A percentile compares a stretch with the other conserved stretches of the same genome.
Evolutionary conservation across 2,113 vertebrate genomes (phyloP).

Genomic region (Eptesicus fuscus): DNA sequence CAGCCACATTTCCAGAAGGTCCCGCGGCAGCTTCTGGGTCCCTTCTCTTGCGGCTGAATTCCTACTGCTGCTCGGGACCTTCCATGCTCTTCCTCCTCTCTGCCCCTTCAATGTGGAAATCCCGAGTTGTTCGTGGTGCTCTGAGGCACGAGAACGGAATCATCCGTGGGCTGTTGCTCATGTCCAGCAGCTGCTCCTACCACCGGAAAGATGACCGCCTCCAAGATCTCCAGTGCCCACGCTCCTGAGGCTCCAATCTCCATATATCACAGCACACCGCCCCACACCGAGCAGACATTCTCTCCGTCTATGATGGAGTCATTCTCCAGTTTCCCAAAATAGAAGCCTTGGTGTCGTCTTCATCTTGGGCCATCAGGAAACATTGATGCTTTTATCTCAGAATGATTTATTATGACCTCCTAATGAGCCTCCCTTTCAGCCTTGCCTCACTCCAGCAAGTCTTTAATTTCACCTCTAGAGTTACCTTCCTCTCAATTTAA

Average conservation of each 20-base stretch:
- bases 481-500: constrained; percentile 13
- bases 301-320: neutral
- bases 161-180: neutral
- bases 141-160: neutral
- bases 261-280: neutral
- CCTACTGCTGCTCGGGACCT: neutral
- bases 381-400: constrained; percentile 37
- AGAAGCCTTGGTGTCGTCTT: constrained; percentile 38
- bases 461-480: constrained; percentile 33
- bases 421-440: neutral
- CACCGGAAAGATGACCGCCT: neutral
- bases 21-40: neutral
- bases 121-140: neutral
- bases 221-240: neutral
- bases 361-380: constrained; percentile 22
- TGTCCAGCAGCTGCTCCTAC: neutral
- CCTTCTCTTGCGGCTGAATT: neutral
- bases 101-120: neutral
- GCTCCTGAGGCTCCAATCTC: neutral
- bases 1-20: neutral
- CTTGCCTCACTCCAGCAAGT: neutral
- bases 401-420: constrained; percentile 51
- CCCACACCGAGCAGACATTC: neutral
- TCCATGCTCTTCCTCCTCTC: neutral
- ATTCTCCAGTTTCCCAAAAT: neutral